Percentiles rank a stretch among this genome's conserved stretches.
phyloP scores from a whole-genome alignment of 1,140 invertebrate species.

The Venustaconcha ellipsiformis region DNA sequence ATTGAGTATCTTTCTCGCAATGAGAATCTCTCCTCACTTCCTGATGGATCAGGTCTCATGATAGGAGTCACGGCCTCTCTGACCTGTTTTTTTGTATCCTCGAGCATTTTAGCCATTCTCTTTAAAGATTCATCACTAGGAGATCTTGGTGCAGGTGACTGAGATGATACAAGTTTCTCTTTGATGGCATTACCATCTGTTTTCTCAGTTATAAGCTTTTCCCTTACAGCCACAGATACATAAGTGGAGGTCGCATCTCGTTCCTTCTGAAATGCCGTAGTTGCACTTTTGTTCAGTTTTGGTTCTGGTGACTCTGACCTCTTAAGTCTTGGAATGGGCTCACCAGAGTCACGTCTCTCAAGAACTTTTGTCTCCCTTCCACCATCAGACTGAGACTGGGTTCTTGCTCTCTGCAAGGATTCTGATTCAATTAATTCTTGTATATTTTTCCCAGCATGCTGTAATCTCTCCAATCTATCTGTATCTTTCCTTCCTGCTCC shows the following conservation, averaged over 20 bases:
- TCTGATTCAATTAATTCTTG: constrained; percentile 32
- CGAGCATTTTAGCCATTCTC: constrained; percentile 27
- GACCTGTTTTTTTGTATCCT: constrained; percentile 27
- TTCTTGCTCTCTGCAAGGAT: constrained; percentile 20
- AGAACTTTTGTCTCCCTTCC: neutral
- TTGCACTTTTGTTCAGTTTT: constrained; percentile 4
- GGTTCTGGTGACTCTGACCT: constrained; percentile 20
- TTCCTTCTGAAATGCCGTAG: constrained; percentile 10
- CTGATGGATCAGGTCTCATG: constrained; percentile 26
- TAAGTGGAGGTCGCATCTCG: constrained; percentile 7
- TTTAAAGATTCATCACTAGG: constrained; percentile 27
- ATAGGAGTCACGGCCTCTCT: constrained; percentile 19
- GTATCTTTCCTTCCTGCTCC: constrained; percentile 14
- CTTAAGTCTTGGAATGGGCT: constrained; percentile 12
- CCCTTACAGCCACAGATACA: constrained; percentile 21
- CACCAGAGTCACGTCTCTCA: neutral
- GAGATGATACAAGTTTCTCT: neutral
- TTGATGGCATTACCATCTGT: constrained; percentile 3
- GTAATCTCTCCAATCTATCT: constrained; percentile 19
- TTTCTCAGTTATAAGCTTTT: constrained; percentile 15
- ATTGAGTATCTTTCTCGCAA: constrained; percentile 13
- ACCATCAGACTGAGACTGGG: neutral
- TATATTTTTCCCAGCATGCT: constrained; percentile 20
- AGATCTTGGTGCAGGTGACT: constrained; percentile 10
- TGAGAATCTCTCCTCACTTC: constrained; percentile 30